Conservation (phyloP, 2,113 vertebrate genomes). For the Alligator mississippiensis region DNA sequence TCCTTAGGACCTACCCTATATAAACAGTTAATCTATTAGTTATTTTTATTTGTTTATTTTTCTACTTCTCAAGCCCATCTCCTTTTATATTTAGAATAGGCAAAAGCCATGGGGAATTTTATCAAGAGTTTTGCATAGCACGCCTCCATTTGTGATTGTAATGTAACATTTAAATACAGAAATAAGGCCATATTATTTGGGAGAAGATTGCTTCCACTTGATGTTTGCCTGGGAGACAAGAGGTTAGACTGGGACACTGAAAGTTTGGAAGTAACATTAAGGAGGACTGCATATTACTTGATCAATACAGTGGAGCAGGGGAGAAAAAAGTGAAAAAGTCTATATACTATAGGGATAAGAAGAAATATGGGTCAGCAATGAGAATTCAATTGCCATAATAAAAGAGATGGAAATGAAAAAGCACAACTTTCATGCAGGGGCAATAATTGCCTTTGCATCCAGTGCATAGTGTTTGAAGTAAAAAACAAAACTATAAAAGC, state of each 20-base stretch:
- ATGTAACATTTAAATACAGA: conserved; percentile 22
- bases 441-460: conserved; percentile 47
- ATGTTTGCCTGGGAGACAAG: background rate
- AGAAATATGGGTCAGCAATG: conserved; percentile 42
- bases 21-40: background rate
- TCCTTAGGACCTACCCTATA: background rate
- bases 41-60: background rate
- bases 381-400: conserved; percentile 55
- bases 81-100: background rate
- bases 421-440: background rate
- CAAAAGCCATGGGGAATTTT: conserved; percentile 14
- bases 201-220: background rate
- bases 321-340: conserved; percentile 26
- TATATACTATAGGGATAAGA: conserved; percentile 13
- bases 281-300: conserved; percentile 34
- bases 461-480: conserved; percentile 18
- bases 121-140: background rate
- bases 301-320: conserved; percentile 26
- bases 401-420: conserved; percentile 56
- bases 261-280: conserved; percentile 32
- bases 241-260: background rate
- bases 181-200: background rate
- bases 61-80: background rate
- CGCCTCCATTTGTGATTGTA: background rate
- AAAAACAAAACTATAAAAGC: conserved; percentile 23